phyloP scores from a whole-genome alignment of 2,888 invertebrate species.

The Lasioglossum figueresi region DNA sequence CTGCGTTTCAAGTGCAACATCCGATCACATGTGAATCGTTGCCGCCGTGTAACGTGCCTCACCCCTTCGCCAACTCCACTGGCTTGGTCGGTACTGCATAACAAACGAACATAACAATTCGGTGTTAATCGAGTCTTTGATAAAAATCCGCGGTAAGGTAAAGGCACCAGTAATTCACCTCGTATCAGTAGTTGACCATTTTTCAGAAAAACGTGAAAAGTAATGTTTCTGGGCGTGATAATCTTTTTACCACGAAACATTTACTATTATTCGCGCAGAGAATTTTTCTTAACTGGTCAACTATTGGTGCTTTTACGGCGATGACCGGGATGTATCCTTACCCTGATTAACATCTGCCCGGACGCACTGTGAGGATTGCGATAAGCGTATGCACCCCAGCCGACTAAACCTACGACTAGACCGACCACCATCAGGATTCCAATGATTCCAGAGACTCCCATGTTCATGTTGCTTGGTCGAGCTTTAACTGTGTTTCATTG shows the following conservation, averaged over 20 bases:
- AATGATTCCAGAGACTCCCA: constrained; percentile 87
- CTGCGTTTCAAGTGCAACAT: constrained; percentile 62
- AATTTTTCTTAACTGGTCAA: too few species aligned
- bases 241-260: too few species aligned
- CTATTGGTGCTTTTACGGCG: too few species aligned
- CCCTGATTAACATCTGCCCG: constrained; percentile 98
- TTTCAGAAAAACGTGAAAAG: too few species aligned
- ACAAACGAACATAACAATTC: not conserved
- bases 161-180: too few species aligned
- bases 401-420: constrained; percentile 88
- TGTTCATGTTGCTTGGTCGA: constrained; percentile 80
- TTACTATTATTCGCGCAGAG: too few species aligned
- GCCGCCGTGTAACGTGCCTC: constrained; percentile 97
- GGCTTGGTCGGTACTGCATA: constrained; percentile 95
- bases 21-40: constrained; percentile 94
- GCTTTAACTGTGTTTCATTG: constrained; percentile 62
- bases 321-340: constrained; percentile 83
- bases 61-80: constrained; percentile 96
- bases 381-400: constrained; percentile 97
- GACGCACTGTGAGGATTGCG: constrained; percentile 97
- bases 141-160: not conserved
- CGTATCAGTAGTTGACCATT: too few species aligned
- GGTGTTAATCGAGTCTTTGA: not conserved
- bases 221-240: too few species aligned
- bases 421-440: constrained; percentile 90